phyloP scores from a whole-genome alignment of 2,888 invertebrate genomes.

The Rhagonycha fulva region DNA sequence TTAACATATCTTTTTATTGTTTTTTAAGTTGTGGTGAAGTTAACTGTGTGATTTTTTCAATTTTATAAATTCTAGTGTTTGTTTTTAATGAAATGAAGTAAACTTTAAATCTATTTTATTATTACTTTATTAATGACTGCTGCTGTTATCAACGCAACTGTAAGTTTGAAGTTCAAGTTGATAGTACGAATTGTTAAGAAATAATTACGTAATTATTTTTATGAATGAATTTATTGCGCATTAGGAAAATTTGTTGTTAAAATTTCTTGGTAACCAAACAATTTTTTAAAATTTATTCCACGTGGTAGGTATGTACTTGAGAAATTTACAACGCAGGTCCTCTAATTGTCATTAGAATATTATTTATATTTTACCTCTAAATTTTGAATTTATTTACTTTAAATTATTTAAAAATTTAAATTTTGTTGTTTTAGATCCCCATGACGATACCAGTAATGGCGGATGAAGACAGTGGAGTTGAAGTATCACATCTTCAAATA shows the following conservation, averaged over 20 bases:
- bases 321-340: background rate
- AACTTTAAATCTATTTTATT: background rate
- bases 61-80: background rate
- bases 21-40: slow-evolving; percentile 5
- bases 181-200: background rate
- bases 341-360: background rate
- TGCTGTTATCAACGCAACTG: slow-evolving; percentile 20
- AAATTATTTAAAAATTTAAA: background rate
- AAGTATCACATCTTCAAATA: slow-evolving; percentile 45
- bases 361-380: background rate
- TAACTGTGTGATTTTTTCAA: background rate
- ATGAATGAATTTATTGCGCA: background rate
- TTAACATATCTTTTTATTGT: slow-evolving; percentile 7
- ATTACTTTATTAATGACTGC: slow-evolving; percentile 23
- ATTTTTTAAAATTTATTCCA: background rate
- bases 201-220: background rate
- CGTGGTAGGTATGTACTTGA: background rate
- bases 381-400: background rate
- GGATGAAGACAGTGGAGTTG: slow-evolving; percentile 50
- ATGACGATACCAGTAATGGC: slow-evolving; percentile 47
- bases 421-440: slow-evolving; percentile 22
- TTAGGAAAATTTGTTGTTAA: background rate
- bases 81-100: background rate
- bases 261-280: background rate
- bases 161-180: slow-evolving; percentile 12